Evolutionary conservation across 2,888 invertebrate species (phyloP).

Genomic region (Cantharis flavilabris): DNA sequence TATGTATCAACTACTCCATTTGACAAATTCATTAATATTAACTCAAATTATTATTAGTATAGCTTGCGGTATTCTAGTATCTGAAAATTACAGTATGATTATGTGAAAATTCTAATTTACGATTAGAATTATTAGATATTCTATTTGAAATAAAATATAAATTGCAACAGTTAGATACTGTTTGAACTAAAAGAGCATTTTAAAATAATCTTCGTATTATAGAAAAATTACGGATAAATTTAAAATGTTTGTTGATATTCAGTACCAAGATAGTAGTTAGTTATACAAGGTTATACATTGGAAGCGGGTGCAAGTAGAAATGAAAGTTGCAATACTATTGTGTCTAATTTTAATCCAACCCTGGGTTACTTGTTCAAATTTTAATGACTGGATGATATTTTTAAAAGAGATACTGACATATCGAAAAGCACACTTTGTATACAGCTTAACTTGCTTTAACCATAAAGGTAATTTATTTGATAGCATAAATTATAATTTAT

Average conservation of each 20-base stretch:
- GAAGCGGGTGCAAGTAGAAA: neutral
- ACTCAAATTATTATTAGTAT: too few species aligned
- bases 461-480: neutral
- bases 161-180: neutral
- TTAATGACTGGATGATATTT: neutral
- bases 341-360: neutral
- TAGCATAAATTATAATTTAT: too few species aligned
- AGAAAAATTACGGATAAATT: neutral
- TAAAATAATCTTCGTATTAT: neutral
- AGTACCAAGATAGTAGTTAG: neutral
- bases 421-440: neutral
- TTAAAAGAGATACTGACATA: neutral
- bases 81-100: neutral
- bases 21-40: too few species aligned
- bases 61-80: too few species aligned
- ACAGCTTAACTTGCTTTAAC: neutral
- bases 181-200: neutral
- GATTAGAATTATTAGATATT: neutral
- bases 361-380: neutral
- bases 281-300: too few species aligned
- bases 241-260: neutral
- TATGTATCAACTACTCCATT: too few species aligned
- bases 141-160: neutral
- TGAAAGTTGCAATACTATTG: neutral
- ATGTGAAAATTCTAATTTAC: neutral